Evolutionary conservation across 2,113 vertebrate genomes (phyloP).

Genomic region (Epinephelus moara): DNA sequence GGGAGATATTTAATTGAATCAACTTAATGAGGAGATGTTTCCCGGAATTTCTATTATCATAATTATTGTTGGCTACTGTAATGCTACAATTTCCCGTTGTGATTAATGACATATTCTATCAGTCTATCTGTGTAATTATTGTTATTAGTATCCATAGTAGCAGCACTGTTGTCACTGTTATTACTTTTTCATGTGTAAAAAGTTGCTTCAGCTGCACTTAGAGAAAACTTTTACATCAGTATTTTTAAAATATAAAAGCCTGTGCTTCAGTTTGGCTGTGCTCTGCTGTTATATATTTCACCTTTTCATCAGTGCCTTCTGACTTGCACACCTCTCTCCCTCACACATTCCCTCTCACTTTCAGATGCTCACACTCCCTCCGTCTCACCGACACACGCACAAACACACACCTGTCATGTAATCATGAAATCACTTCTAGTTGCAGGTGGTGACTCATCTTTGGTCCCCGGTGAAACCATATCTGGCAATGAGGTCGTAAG

Average conservation of each 20-base stretch:
- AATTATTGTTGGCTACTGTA: neutral
- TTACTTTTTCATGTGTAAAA: neutral
- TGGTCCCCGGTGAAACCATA: constrained; percentile 64
- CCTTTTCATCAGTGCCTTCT: constrained; percentile 32
- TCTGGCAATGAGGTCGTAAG: constrained; percentile 60
- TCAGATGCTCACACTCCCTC: constrained; percentile 23
- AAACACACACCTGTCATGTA: constrained; percentile 48
- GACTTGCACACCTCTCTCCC: constrained; percentile 36
- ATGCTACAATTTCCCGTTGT: neutral
- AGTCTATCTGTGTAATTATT: neutral
- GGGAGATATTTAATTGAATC: neutral
- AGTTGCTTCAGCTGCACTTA: constrained; percentile 5
- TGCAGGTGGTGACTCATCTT: constrained; percentile 74
- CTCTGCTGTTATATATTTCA: constrained; percentile 9
- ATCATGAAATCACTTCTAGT: constrained; percentile 65
- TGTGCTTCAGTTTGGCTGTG: neutral
- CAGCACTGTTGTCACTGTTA: neutral
- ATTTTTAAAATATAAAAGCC: neutral
- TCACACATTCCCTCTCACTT: constrained; percentile 33
- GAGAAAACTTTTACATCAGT: neutral
- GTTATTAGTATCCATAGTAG: neutral
- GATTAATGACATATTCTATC: neutral
- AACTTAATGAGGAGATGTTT: neutral
- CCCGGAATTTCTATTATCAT: neutral
- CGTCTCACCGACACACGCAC: constrained; percentile 15